Conservation (phyloP, 2,113 vertebrate genomes). For the Murina feae region DNA sequence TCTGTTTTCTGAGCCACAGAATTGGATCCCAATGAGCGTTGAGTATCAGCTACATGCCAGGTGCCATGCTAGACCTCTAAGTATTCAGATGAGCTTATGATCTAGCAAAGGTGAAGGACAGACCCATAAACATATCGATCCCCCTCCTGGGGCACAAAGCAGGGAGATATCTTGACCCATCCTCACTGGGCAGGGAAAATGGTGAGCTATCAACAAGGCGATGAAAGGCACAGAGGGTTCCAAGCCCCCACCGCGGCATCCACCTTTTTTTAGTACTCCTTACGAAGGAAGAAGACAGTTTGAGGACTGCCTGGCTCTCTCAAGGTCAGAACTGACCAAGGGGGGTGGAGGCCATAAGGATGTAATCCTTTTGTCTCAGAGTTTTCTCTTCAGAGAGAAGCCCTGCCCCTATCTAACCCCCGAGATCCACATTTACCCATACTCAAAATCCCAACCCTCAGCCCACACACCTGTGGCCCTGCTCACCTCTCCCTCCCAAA, state of each 20-base stretch:
- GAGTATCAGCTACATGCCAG: not conserved
- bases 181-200: not conserved
- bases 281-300: not conserved
- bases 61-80: not conserved
- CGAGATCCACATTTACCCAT: not conserved
- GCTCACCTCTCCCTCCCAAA: not conserved
- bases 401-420: not conserved
- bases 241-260: not conserved
- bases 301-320: not conserved
- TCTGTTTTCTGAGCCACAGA: not conserved
- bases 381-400: slow-evolving; percentile 9
- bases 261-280: not conserved
- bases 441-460: not conserved
- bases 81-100: not conserved
- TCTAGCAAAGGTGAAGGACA: not conserved
- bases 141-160: not conserved
- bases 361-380: not conserved
- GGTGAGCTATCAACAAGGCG: not conserved
- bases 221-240: not conserved
- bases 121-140: not conserved
- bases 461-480: not conserved
- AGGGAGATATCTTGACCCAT: not conserved
- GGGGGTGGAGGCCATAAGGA: not conserved
- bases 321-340: not conserved
- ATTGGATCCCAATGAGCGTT: not conserved